Evolutionary conservation across 2,888 invertebrate genomes (phyloP), one percentile per base, ranked within the genome.

Genomic region (Meteorus cinctellus): DNA sequence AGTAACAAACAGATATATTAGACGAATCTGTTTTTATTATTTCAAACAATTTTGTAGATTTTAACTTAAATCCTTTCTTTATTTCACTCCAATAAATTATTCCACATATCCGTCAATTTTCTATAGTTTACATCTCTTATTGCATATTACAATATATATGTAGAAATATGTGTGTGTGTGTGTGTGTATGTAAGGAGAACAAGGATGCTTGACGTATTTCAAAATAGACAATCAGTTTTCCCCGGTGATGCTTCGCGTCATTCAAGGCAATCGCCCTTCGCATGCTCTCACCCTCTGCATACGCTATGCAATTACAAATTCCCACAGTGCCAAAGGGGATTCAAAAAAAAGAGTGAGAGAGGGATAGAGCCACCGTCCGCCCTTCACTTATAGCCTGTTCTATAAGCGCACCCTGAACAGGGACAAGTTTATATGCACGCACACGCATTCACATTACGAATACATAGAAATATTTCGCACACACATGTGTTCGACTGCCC

Each of bases 281-380:
- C n/a, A 60, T 45, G 14, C 31, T 72, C 12, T 19, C n/a, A 34
- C 31, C 34, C 65, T 36, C 36, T 66, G 24, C 55, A 66, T 66
- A 66, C 72, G 72, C 72, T 51, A 55, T 12, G 72, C 72, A 73
- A 73, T 73, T 73, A 73, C 72, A 66, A 73, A 73, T 73, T 73
- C 72, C 72, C 72, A 73, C 72, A 73, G 72, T 73, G 72, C 65
- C 72, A 45, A 72, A 48, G 72, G 72, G 70, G 63, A 72, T 63
- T 63, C 45, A 29, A 48, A 55, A 55, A 16, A n/a, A 6, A 55
- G 5, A 19, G n/a, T 1, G 19, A 55, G 5, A 41, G 41, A 41
- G 41, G 12, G 12, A 41, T 2, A 41, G 12, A 41, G 41, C 12
- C 41, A 41, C 41, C 41, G 41, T 41, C 41, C 41, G 12, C 41